Conservation (phyloP, 2,888 invertebrate genomes). For the Epirrhoe tristata region DNA sequence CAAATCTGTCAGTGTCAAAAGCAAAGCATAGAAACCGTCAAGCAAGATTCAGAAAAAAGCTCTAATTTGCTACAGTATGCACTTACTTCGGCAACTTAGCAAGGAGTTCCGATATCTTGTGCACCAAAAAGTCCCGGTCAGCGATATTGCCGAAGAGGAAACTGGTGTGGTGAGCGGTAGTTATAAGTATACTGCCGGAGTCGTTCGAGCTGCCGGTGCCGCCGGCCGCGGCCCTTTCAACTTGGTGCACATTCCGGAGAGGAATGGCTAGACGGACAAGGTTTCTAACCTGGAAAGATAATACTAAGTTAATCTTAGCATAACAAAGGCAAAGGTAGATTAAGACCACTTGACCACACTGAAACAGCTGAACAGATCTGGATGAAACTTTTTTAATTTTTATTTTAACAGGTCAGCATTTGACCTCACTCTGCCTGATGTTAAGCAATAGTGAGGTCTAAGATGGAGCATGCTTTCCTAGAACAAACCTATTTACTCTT, state of each 20-base stretch:
- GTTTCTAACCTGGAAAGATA: constrained; percentile 86
- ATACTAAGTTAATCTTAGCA: background rate
- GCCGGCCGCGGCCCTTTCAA: constrained; percentile 91
- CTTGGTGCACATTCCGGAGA: constrained; percentile 91
- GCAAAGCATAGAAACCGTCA: background rate
- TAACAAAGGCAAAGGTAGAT: too few species aligned
- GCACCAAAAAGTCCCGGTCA: constrained; percentile 94
- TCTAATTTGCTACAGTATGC: too few species aligned
- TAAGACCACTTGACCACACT: too few species aligned
- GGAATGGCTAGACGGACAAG: constrained; percentile 96
- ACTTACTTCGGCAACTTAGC: constrained; percentile 87
- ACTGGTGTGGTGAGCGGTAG: constrained; percentile 91
- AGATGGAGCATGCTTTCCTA: too few species aligned
- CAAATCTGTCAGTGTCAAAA: background rate
- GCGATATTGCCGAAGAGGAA: constrained; percentile 95
- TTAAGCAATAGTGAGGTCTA: too few species aligned
- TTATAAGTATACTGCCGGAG: constrained; percentile 90
- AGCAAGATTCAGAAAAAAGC: background rate
- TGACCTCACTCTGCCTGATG: too few species aligned
- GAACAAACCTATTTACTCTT: too few species aligned
- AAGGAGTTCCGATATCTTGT: constrained; percentile 95
- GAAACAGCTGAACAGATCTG: too few species aligned
- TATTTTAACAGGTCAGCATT: too few species aligned
- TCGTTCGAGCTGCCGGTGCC: constrained; percentile 87
- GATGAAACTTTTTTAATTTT: too few species aligned